Conservation (phyloP, 2,888 invertebrate species). For the Lamellibrachia satsuma region DNA sequence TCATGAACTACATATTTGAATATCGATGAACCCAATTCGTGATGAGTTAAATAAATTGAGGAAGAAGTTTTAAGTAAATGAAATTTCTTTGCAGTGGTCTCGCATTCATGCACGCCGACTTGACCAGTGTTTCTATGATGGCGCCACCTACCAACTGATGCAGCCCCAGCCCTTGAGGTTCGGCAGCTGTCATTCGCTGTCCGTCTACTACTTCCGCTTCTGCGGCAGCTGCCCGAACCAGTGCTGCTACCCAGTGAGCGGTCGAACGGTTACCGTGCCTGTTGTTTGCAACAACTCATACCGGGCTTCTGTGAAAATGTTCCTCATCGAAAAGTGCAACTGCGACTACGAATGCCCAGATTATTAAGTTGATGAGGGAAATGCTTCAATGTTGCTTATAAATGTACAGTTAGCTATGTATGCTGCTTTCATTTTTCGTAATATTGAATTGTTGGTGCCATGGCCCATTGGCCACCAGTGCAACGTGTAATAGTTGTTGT, state of each 20-base stretch:
- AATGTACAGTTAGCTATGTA: not conserved
- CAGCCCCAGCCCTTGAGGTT: not conserved
- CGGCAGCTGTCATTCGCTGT: not conserved
- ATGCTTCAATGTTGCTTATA: not conserved
- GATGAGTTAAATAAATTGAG: too few relatives aligned
- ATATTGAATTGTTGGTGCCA: not conserved
- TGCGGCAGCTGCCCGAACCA: not conserved
- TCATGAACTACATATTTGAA: too few relatives aligned
- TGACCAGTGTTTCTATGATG: not conserved
- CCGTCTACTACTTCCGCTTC: not conserved
- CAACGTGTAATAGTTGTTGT: not conserved
- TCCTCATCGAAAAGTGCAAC: not conserved
- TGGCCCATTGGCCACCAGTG: not conserved
- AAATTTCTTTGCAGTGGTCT: not conserved
- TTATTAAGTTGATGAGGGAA: not conserved
- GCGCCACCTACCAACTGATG: not conserved
- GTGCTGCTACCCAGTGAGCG: not conserved
- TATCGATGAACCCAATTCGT: too few relatives aligned
- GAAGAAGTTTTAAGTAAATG: not conserved
- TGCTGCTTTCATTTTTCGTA: not conserved
- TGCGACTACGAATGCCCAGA: not conserved
- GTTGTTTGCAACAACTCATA: conserved; percentile 8
- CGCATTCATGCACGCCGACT: not conserved
- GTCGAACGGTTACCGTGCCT: not conserved
- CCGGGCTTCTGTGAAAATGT: not conserved